These are phyloP conservation scores for Macrophya alboannulata DNA, from an alignment of 2,888 invertebrate genomes.

Conservation along the genomic window DNA sequence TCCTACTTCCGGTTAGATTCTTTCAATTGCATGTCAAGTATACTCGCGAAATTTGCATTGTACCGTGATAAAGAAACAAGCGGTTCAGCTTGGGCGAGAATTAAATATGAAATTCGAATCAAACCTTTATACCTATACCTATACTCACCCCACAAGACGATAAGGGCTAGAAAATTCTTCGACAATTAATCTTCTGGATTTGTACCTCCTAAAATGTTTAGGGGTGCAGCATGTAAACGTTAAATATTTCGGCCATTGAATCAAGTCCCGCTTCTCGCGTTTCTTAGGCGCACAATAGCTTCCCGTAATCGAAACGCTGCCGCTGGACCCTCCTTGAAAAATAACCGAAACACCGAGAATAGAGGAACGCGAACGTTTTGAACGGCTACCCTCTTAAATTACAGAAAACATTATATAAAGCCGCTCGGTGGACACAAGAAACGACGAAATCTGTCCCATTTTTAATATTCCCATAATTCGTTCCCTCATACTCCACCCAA, in stretches of 20 bases:
- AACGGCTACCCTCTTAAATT: constrained; percentile 50
- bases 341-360: constrained; percentile 17
- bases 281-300: constrained; percentile 28
- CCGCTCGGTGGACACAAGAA: constrained; percentile 33
- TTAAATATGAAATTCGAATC: constrained; percentile 34
- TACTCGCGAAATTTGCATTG: constrained; percentile 50
- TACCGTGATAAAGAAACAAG: constrained; percentile 24
- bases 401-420: constrained; percentile 45
- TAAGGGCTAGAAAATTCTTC: background rate
- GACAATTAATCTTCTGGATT: background rate
- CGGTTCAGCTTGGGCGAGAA: background rate
- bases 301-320: constrained; percentile 30
- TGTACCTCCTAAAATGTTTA: background rate
- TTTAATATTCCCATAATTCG: constrained; percentile 58
- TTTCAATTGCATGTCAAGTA: constrained; percentile 68
- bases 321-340: background rate
- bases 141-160: background rate
- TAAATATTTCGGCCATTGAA: constrained; percentile 31
- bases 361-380: constrained; percentile 25
- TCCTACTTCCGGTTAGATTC: constrained; percentile 70
- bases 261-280: constrained; percentile 11
- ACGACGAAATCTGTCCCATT: constrained; percentile 54
- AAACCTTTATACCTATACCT: background rate
- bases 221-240: background rate
- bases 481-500: constrained; percentile 37